Base-by-base conservation (phyloP, 2,113 vertebrate genomes). In the Ptyas mucosa region DNA sequence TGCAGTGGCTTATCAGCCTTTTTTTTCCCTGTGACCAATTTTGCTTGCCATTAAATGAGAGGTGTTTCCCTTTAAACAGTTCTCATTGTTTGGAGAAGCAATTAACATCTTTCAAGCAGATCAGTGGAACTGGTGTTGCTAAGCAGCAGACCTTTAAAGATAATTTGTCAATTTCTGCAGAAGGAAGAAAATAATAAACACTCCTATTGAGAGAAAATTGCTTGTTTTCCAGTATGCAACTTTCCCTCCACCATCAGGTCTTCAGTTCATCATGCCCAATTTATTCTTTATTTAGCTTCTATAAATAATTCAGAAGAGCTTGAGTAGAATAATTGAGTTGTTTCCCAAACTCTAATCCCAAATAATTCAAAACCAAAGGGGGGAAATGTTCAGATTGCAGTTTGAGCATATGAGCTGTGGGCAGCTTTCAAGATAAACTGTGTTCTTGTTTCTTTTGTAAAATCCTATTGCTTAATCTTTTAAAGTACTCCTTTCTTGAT, bases 281-380 rank as follows among this genome's bases (percentile, higher is more conserved):
- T 97, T 96, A 96, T 96, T 96, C 95, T 97, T 97, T 97, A 97
- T 97, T 97, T 97, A 95, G 94, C 96, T 97, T 97, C 97, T 96
- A 95, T 98, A 97, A 98, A 97, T 97, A 97, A 97, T 97, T 98
- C 97, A 97, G 93, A 97, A 94, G 95, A 93, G 49, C 96, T 97
- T 95, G 94, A 97, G 94, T 95, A 96, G 95, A 97, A 97, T 97
- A 97, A 97, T 96, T 96, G 96, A 96, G 95, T 94, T 94, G 97
- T 97, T 98, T 97, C 96, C 95, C 93, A 96, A 92, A 94, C 94
- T n/a, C 96, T 95, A 95, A 97, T 97, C 96, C 96, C 94, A 96
- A 96, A 96, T 94, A 95, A 93, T 97, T 97, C 93, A 96, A 97
- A 97, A 96, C 94, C 96, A 95, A 97, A 96, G 96, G 43, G 54